These are phyloP conservation scores for Addax nasomaculatus DNA, from an alignment of 2,113 vertebrate species.

Conservation along the genomic window DNA sequence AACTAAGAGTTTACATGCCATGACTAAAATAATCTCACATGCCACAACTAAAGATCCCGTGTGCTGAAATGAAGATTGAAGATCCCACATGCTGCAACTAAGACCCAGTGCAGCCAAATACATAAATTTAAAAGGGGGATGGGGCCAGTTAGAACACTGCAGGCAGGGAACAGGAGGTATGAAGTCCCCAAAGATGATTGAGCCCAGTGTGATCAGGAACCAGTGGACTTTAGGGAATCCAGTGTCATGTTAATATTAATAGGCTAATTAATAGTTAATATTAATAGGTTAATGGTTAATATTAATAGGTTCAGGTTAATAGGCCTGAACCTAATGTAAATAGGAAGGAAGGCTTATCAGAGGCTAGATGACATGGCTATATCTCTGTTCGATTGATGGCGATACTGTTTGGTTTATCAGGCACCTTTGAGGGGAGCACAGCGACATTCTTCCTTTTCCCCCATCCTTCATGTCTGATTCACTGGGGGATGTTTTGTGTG, in stretches of 20 bases:
- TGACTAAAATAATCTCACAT: background rate
- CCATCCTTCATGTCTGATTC: background rate
- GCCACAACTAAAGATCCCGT: background rate
- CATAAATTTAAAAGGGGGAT: background rate
- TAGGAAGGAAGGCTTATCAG: background rate
- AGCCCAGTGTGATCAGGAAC: background rate
- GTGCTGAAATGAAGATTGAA: background rate
- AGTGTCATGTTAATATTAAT: background rate
- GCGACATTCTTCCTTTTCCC: background rate
- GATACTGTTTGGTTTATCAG: accelerated
- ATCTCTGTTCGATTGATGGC: background rate
- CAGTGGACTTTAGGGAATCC: background rate
- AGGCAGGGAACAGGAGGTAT: background rate
- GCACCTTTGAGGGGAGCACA: background rate
- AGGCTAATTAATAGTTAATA: background rate
- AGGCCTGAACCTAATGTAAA: background rate
- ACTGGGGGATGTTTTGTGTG: background rate
- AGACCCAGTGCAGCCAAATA: background rate
- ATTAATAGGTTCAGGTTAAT: background rate
- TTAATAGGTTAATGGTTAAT: background rate
- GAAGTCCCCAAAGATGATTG: background rate
- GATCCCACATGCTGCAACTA: background rate
- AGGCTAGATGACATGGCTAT: background rate
- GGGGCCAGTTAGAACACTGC: background rate
- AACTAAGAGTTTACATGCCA: background rate